phyloP scores from a whole-genome alignment of 2,888 invertebrate species.

The Acronicta leporina region DNA sequence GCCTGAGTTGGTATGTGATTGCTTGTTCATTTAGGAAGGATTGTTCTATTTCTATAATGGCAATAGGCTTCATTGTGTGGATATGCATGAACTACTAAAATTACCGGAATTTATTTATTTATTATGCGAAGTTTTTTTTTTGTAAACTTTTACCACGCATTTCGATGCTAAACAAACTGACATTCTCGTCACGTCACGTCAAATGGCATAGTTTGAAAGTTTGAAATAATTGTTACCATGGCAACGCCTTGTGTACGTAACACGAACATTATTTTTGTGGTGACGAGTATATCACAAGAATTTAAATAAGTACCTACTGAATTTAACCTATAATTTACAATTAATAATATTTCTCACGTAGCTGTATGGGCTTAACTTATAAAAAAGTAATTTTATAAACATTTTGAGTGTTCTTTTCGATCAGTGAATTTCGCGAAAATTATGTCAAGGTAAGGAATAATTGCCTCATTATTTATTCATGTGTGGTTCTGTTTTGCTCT shows the following conservation, averaged over 20 bases:
- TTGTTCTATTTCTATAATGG: too few relatives aligned
- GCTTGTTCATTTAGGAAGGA: too few relatives aligned
- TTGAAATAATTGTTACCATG: constrained; percentile 40
- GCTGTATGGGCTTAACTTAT: background rate
- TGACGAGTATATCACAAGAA: constrained; percentile 7
- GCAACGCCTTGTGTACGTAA: constrained; percentile 27
- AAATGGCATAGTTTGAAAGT: constrained; percentile 43
- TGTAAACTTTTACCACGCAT: too few relatives aligned
- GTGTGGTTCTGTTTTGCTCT: constrained; percentile 30
- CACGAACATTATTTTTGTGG: background rate
- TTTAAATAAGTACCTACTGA: background rate
- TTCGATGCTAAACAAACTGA: too few relatives aligned
- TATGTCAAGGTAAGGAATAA: constrained; percentile 67
- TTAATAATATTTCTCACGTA: background rate
- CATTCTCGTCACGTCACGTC: background rate
- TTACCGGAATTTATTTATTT: too few relatives aligned
- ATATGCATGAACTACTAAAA: too few relatives aligned
- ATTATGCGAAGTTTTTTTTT: too few relatives aligned
- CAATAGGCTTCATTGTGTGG: too few relatives aligned
- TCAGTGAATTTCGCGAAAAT: constrained; percentile 3
- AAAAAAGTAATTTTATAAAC: background rate
- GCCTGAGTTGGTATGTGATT: too few relatives aligned
- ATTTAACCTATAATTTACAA: constrained; percentile 18
- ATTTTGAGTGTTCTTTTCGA: background rate
- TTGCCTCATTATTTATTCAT: constrained; percentile 41